Percentiles rank a stretch among this genome's conserved stretches.
phyloP scores from a whole-genome alignment of 2,113 vertebrate species.

The Lepus americanus region DNA sequence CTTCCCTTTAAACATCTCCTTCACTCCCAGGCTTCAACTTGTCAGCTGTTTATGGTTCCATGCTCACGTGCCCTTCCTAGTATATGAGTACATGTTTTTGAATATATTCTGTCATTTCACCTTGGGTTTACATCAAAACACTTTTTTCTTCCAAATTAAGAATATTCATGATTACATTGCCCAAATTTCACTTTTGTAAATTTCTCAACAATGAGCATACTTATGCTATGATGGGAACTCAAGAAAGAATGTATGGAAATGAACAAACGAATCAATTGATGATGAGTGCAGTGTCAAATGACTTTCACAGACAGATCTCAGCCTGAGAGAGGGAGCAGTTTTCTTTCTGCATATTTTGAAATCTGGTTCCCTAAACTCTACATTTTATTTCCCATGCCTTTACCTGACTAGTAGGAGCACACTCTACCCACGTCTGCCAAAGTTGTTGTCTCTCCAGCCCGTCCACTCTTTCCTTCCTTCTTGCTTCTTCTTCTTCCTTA shows the following conservation, averaged over 20 bases:
- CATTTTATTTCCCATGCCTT: neutral
- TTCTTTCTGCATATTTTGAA: slow-evolving; percentile 13
- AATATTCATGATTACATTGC: neutral
- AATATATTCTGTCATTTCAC: neutral
- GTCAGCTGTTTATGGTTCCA: neutral
- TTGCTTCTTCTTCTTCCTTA: slow-evolving; percentile 2
- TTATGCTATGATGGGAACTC: neutral
- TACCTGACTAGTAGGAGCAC: neutral
- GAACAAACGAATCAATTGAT: neutral
- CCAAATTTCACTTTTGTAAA: slow-evolving; percentile 41
- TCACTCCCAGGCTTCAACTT: neutral
- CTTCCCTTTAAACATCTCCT: neutral
- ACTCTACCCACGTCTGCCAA: neutral
- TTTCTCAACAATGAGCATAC: neutral
- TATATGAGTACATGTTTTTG: neutral
- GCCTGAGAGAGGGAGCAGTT: neutral
- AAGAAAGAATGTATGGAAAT: neutral
- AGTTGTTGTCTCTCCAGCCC: neutral
- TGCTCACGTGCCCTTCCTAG: neutral
- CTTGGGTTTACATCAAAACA: neutral
- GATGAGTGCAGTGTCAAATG: neutral
- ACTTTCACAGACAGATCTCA: neutral
- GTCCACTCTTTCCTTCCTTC: neutral
- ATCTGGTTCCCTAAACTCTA: neutral
- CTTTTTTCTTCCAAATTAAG: neutral